Conservation (phyloP, 2,113 vertebrate species). For the Heterocephalus glaber region DNA sequence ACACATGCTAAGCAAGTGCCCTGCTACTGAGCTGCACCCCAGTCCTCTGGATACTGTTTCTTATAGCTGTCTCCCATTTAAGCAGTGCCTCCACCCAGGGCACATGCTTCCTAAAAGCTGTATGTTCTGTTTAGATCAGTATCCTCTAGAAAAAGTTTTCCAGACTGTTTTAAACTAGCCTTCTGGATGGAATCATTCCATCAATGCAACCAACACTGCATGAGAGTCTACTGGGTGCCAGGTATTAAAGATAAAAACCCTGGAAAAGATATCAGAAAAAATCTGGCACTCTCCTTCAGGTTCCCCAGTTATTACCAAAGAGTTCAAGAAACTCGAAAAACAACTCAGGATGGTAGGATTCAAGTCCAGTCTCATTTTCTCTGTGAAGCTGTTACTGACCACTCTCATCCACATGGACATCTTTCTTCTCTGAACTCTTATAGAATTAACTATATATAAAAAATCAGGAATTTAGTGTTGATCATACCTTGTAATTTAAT, state of each 20-base stretch:
- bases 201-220: neutral
- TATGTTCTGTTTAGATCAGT: constrained; percentile 33
- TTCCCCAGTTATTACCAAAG: neutral
- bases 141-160: neutral
- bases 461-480: constrained; percentile 1
- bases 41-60: neutral
- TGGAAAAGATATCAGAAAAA: neutral
- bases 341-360: neutral
- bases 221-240: neutral
- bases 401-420: neutral
- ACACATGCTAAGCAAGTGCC: neutral
- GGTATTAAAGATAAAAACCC: neutral
- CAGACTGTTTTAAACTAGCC: neutral
- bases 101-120: constrained; percentile 29
- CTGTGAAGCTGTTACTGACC: neutral
- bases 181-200: constrained; percentile 24
- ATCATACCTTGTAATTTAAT: neutral
- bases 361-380: neutral
- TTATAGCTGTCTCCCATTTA: constrained; percentile 22
- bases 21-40: too few relatives aligned
- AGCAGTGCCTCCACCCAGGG: constrained; percentile 33
- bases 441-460: neutral
- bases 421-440: neutral
- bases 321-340: constrained; percentile 45
- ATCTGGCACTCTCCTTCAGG: neutral